These are phyloP conservation scores for Phrynocephalus vlangalii DNA, from an alignment of 2,797 vertebrate species.

Conservation along the genomic window DNA sequence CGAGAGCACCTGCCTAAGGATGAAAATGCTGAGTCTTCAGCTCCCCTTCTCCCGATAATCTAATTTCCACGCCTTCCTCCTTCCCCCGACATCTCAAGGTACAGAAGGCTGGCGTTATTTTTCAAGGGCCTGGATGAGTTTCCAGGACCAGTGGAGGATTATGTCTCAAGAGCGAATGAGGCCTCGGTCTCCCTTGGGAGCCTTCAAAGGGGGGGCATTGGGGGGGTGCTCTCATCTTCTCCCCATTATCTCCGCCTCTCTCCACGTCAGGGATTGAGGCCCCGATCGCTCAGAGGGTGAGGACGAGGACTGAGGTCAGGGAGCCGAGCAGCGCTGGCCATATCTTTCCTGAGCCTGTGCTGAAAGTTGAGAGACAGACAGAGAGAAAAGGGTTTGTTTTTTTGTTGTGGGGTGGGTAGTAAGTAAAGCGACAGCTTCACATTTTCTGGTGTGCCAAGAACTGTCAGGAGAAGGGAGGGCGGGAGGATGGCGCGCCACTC, in stretches of 20 bases:
- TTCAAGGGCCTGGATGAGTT: not conserved
- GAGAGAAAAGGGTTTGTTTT: too few relatives aligned
- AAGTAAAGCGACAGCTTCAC: too few relatives aligned
- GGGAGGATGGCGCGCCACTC: fast-evolving
- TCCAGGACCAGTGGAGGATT: not conserved
- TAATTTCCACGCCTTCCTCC: not conserved
- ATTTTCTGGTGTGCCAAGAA: too few relatives aligned
- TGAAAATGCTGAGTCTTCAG: not conserved
- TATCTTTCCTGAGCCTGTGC: not conserved
- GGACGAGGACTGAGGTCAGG: conserved; percentile 15
- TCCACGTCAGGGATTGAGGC: not conserved
- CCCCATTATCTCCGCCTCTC: not conserved
- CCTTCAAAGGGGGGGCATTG: conserved; percentile 11
- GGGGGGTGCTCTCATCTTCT: not conserved
- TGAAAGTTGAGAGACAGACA: not conserved
- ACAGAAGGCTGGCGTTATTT: too few relatives aligned
- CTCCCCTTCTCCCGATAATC: not conserved
- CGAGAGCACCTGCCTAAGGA: not conserved
- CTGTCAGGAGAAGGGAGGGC: too few relatives aligned
- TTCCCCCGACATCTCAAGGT: fast-evolving
- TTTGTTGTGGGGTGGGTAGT: too few relatives aligned
- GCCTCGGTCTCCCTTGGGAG: not conserved
- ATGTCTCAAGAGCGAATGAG: not conserved
- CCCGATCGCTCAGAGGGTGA: not conserved
- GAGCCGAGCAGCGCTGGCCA: not conserved